A percentile compares a stretch with the other conserved stretches of the same genome.
Conservation (phyloP, 2,113 vertebrate genomes). For the Orientallactaga bullata region DNA sequence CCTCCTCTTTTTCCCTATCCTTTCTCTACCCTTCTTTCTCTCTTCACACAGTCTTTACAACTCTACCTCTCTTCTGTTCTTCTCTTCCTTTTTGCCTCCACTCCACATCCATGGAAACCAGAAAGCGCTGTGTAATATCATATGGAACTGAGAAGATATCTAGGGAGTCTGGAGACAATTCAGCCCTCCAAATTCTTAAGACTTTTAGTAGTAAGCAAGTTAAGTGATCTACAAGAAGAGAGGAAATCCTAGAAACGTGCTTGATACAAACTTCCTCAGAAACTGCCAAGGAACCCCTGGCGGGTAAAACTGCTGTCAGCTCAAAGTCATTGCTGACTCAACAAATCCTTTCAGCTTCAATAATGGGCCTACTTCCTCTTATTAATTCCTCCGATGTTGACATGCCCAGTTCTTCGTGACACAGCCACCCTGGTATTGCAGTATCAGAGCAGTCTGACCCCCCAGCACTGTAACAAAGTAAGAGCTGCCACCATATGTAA, state of each 20-base stretch:
- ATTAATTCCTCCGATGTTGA: slow-evolving; percentile 26
- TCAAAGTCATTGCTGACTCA: slow-evolving; percentile 6
- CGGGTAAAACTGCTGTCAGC: neutral
- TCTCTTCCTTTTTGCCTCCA: neutral
- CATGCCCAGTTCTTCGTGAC: neutral
- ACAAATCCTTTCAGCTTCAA: slow-evolving; percentile 1
- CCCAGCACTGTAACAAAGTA: neutral
- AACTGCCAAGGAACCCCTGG: neutral
- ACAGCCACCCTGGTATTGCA: no score
- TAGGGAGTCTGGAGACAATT: neutral
- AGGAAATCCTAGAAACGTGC: neutral
- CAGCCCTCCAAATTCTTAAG: neutral
- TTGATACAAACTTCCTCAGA: neutral
- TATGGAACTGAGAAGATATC: neutral
- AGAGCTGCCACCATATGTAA: neutral
- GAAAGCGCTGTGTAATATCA: neutral
- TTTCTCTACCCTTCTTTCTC: neutral
- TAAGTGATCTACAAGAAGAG: neutral
- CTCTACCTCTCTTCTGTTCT: neutral
- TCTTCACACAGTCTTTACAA: neutral
- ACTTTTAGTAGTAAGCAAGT: neutral
- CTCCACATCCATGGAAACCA: neutral
- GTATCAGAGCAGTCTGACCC: no score
- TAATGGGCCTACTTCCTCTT: slow-evolving; percentile 24
- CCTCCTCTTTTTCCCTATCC: neutral